Evolutionary conservation across 1,140 invertebrate species (phyloP), one percentile per base, ranked within the genome.

Genomic region (Cardiocondyla obscurior): DNA sequence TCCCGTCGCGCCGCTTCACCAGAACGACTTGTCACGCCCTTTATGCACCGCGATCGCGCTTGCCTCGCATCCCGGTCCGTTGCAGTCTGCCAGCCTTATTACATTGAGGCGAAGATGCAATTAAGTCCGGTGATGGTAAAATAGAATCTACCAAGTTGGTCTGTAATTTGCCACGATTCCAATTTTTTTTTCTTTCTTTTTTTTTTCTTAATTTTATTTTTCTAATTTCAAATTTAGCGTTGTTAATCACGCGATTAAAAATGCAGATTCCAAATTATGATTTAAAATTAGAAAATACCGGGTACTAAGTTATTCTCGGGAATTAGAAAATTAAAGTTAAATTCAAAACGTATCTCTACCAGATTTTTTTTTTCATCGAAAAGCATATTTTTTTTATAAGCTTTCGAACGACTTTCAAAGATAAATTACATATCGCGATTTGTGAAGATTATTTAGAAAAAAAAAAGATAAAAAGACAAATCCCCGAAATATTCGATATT

Each of bases 11-110:
- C 8, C 51, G 36, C 30, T 70, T 49, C 53, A 36, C 22, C 16
- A 36, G 22, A 55, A 69, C 30, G 19, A 28, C 46, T 51, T 42
- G 77, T 86, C 85, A 74, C 84, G 62, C 62, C 69, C 84, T 82
- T 85, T 74, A 76, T 81, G 33, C 19, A 25, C n/a, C n/a, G 49
- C 30, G n/a, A 67, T 53, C 33, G 44, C 64, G 25, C 49, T 39
- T 28, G n/a, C 49, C 49, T 74, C 53, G 53, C 55, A 4, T n/a
- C 19, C 36, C 39, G 3, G 14, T 58, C 39, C 53, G 33, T 39
- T 39, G 57, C 42, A 49, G 62, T 55, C 44, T 30, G 46, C 46
- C 22, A 1, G 14, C 12, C 14, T 79, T 53, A 67, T 67, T 67
- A 53, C 30, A 36, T 25, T 5, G 16, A 33, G 12, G 60, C 22